Conservation (phyloP, 1,140 invertebrate genomes). For the Calephelis virginiensis region DNA sequence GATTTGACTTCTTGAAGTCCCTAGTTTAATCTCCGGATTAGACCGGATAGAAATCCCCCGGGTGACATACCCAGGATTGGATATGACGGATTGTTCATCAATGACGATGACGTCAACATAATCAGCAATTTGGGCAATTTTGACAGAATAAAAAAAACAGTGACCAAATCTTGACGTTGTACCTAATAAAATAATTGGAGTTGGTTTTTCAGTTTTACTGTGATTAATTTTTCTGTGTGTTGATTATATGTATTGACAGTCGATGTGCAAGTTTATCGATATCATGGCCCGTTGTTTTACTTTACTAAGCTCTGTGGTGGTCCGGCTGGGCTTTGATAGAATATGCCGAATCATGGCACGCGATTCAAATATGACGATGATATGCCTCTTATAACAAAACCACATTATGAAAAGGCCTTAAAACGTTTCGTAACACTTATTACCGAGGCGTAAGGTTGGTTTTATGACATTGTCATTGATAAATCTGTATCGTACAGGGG, state of each 20-base stretch:
- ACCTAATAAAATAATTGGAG: too few relatives aligned
- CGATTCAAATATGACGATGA: constrained; percentile 71
- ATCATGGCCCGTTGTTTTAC: constrained; percentile 18
- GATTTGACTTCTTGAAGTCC: too few relatives aligned
- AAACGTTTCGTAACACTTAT: constrained; percentile 27
- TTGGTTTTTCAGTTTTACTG: too few relatives aligned
- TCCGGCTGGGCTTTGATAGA: constrained; percentile 64
- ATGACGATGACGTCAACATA: too few relatives aligned
- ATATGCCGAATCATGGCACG: constrained; percentile 73
- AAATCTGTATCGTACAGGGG: constrained; percentile 29
- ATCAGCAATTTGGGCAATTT: too few relatives aligned
- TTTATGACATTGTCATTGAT: not conserved
- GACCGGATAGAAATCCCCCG: too few relatives aligned
- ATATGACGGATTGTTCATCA: too few relatives aligned
- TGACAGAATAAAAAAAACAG: too few relatives aligned
- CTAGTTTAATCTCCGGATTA: too few relatives aligned
- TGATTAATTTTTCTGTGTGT: too few relatives aligned
- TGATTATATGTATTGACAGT: not conserved
- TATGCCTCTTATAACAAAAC: constrained; percentile 60
- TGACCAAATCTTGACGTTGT: too few relatives aligned
- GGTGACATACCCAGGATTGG: too few relatives aligned
- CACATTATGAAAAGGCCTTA: constrained; percentile 27
- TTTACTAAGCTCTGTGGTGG: constrained; percentile 55
- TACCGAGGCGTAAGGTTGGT: constrained; percentile 29
- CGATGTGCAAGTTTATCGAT: constrained; percentile 16